Percentiles rank a stretch among this genome's conserved stretches.
These are phyloP conservation scores for Brachionus rubens DNA, from an alignment of 1,140 invertebrate species.

Conservation along the genomic window DNA sequence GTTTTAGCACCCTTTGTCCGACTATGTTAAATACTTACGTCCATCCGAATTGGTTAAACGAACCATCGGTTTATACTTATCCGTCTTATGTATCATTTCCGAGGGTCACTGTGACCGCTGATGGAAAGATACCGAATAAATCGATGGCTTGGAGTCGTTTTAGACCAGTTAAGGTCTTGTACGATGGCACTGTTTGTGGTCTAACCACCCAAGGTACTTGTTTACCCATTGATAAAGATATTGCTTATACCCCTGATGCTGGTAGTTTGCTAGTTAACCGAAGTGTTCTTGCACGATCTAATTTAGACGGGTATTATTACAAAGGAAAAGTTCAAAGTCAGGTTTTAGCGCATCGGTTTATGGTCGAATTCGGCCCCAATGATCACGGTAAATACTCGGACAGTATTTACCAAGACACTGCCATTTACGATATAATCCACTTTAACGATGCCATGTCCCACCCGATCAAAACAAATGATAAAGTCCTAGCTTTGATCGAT, in stretches of 20 bases:
- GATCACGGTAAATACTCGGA: slow-evolving; percentile 53
- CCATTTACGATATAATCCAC: slow-evolving; percentile 55
- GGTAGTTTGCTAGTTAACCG: slow-evolving; percentile 56
- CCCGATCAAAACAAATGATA: slow-evolving; percentile 52
- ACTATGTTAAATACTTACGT: slow-evolving; percentile 50
- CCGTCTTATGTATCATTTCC: not conserved
- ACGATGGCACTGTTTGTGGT: slow-evolving; percentile 22
- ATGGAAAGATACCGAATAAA: not conserved
- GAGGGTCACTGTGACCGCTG: not conserved
- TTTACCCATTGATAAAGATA: not conserved
- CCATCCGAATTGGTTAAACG: slow-evolving; percentile 47
- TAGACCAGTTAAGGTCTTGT: slow-evolving; percentile 3
- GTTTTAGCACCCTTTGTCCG: not conserved
- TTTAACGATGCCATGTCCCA: slow-evolving; percentile 53
- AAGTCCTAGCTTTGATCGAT: slow-evolving; percentile 55
- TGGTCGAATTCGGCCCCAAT: slow-evolving; percentile 55
- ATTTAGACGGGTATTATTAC: slow-evolving; percentile 59
- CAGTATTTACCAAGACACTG: slow-evolving; percentile 55
- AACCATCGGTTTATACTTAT: slow-evolving; percentile 6
- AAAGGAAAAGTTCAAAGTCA: slow-evolving; percentile 57
- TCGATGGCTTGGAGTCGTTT: not conserved
- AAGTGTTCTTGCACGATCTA: slow-evolving; percentile 54
- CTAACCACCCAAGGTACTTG: not conserved
- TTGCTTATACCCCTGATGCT: slow-evolving; percentile 52
- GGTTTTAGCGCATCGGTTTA: slow-evolving; percentile 53